Percentiles rank a stretch among this genome's conserved stretches.
These are phyloP conservation scores for Cephus pygmeus DNA, from an alignment of 2,888 invertebrate species.

Conservation along the genomic window DNA sequence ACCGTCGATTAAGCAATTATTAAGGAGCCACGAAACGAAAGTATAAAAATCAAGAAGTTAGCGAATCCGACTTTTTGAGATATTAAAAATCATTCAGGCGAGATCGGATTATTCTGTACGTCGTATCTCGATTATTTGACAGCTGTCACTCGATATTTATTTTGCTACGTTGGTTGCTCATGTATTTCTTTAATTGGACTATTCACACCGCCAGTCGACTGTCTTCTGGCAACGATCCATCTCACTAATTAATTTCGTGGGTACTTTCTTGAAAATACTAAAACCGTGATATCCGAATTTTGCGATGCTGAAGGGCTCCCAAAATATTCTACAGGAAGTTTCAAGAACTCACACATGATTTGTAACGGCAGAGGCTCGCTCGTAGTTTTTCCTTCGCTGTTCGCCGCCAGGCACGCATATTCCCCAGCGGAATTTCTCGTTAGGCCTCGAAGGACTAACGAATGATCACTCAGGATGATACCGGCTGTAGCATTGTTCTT, in stretches of 20 bases:
- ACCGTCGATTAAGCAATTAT: slow-evolving; percentile 55
- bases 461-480: slow-evolving; percentile 86
- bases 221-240: too few relatives aligned
- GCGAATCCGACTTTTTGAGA: slow-evolving; percentile 29
- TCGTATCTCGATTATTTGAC: too few relatives aligned
- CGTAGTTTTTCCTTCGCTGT: slow-evolving; percentile 80
- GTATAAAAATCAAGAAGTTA: slow-evolving; percentile 36
- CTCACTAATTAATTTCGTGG: too few relatives aligned
- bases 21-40: slow-evolving; percentile 28
- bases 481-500: slow-evolving; percentile 85
- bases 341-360: slow-evolving; percentile 68
- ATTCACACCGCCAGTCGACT: too few relatives aligned
- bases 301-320: too few relatives aligned
- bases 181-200: too few relatives aligned
- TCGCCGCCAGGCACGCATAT: slow-evolving; percentile 87
- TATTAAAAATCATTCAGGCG: slow-evolving; percentile 7
- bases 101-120: too few relatives aligned
- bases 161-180: too few relatives aligned
- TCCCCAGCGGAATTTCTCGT: slow-evolving; percentile 86
- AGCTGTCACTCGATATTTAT: too few relatives aligned
- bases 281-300: too few relatives aligned
- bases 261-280: too few relatives aligned
- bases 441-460: slow-evolving; percentile 86
- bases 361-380: slow-evolving; percentile 68
- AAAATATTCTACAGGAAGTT: too few relatives aligned